Conservation (phyloP, 2,797 vertebrate species). For the Lepus oiostolus region DNA sequence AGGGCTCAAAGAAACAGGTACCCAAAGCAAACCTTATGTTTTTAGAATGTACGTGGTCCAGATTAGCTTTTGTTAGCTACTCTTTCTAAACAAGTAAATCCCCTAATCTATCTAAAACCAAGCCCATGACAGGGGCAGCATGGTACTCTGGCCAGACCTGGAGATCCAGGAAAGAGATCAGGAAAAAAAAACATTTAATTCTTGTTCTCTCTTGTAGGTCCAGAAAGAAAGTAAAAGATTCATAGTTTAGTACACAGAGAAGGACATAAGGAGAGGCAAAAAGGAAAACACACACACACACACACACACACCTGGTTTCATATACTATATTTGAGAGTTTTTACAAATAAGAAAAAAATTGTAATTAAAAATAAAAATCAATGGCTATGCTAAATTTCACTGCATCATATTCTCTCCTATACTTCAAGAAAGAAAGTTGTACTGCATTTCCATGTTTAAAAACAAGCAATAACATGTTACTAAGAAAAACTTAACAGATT, state of each 20-base stretch:
- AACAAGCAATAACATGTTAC: background rate
- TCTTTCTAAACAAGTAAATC: background rate
- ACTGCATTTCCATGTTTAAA: background rate
- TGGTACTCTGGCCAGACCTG: background rate
- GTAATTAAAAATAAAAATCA: constrained; percentile 39
- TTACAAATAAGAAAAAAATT: background rate
- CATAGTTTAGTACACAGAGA: background rate
- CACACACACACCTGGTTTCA: background rate
- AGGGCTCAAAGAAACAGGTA: background rate
- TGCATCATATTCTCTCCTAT: background rate
- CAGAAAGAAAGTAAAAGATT: background rate
- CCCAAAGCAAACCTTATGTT: background rate
- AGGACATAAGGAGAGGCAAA: background rate
- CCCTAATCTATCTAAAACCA: background rate
- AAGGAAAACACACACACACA: no score
- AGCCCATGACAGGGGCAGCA: background rate
- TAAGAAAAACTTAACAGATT: background rate
- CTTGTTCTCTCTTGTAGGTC: background rate
- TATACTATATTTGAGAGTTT: background rate
- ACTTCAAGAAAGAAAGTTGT: background rate
- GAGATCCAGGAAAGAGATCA: background rate
- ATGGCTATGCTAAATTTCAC: constrained; percentile 13
- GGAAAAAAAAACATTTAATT: background rate
- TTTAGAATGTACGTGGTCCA: background rate
- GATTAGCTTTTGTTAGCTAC: background rate